Evolutionary conservation across 2,797 vertebrate species (phyloP), one percentile per base, ranked within the genome.

Genomic region (Pyrrhura leucotis): DNA sequence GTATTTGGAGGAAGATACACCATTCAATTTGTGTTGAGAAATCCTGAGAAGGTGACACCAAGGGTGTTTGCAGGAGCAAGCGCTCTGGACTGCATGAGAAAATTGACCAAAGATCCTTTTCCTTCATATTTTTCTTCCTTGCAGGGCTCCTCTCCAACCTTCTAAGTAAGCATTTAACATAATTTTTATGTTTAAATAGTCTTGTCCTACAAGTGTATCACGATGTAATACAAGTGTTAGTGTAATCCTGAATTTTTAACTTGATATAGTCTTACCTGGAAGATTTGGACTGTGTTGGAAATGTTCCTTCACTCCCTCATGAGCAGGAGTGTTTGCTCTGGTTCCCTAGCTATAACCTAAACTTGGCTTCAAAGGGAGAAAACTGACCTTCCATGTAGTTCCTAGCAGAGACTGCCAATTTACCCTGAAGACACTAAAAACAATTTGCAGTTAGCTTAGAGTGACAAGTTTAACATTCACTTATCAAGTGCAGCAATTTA

Each of bases 401-500:
- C 42, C 20, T 76, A 66, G 37, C 17, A 10, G 58, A 73, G 65
- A 76, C 22, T 96, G 96, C 93, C 97, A 97, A 90, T 37, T 96
- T 93, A 78, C 75, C 69, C 91, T 35, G 90, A 97, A 97, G 94
- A 90, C 74, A 88, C 95, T 92, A 79, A 78, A 97, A 97, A 95
- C 82, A 96, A 93, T 95, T 97, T 97, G 84, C 95, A 97, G 81
- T 96, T 96, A 96, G 89, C 61, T 94, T 71, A 63, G 72, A 94
- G 91, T 91, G 97, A 97, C 96, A 96, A 97, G 93, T 97, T 98
- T 93, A 97, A 96, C 92, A 96, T 96, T 97, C 93, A 93, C 92
- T 97, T 98, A 97, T 97, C 91, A 95, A 97, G 95, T 74, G 59
- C 80, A 93, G 94, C 95, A 87, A 97, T 98, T 97, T 97, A 97